Evolutionary conservation across 1,140 invertebrate genomes (phyloP).

Genomic region (Procambarus clarkii): DNA sequence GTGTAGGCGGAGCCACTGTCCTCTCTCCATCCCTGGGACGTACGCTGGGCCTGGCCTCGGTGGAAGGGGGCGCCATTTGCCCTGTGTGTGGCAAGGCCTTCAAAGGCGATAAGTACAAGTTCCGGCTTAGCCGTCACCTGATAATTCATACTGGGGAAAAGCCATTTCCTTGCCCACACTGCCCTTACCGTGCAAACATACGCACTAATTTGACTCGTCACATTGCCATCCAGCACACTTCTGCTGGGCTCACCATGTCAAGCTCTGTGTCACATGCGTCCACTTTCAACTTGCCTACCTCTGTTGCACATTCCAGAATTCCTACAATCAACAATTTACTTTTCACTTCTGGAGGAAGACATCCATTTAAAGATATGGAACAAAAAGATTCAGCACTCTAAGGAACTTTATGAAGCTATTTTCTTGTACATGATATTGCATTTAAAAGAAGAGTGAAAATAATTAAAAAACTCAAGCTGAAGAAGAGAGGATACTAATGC

Average conservation of each 20-base stretch:
- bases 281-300: constrained; percentile 30
- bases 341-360: constrained; percentile 29
- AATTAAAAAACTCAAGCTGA: neutral
- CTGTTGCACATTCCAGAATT: constrained; percentile 50
- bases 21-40: constrained; percentile 36
- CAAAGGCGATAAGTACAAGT: constrained; percentile 67
- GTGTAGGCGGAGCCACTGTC: constrained; percentile 44
- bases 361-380: constrained; percentile 11
- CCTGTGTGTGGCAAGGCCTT: constrained; percentile 64
- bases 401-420: neutral
- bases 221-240: constrained; percentile 58
- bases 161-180: constrained; percentile 77
- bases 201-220: constrained; percentile 68
- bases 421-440: neutral
- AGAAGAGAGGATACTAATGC: neutral
- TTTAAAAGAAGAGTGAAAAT: neutral
- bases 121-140: constrained; percentile 71
- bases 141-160: constrained; percentile 77
- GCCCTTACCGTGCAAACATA: constrained; percentile 67
- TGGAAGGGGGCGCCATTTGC: constrained; percentile 51
- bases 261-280: constrained; percentile 32
- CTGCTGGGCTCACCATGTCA: neutral
- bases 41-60: constrained; percentile 28
- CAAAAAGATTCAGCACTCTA: neutral
- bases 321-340: constrained; percentile 22